Percentiles rank a stretch among this genome's conserved stretches.
Conservation (phyloP, 2,113 vertebrate genomes). For the Clinocottus analis region DNA sequence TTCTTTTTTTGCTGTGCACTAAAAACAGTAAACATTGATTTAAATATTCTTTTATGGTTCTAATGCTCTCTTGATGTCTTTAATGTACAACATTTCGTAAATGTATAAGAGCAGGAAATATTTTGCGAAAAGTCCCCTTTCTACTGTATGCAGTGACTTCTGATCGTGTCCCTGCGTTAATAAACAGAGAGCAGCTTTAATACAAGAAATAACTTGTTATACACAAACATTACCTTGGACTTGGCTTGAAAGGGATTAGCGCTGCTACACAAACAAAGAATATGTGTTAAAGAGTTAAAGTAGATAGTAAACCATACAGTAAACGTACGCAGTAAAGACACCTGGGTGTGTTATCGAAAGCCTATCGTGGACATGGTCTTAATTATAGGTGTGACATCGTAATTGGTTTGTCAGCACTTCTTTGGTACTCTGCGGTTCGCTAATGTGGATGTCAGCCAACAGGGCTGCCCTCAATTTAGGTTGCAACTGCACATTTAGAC, state of each 20-base stretch:
- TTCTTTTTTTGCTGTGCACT: neutral
- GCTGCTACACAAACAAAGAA: neutral
- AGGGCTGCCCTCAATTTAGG: neutral
- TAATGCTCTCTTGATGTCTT: neutral
- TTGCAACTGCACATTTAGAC: conserved; percentile 34
- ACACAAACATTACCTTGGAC: neutral
- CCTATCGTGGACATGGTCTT: neutral
- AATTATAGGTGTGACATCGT: too few species aligned
- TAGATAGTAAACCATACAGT: neutral
- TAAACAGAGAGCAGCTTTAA: conserved; percentile 70
- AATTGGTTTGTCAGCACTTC: neutral
- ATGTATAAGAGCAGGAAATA: neutral
- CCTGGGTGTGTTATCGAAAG: neutral
- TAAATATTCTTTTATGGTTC: neutral
- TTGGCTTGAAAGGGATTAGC: neutral
- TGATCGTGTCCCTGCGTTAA: neutral
- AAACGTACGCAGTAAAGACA: neutral
- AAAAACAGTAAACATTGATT: neutral
- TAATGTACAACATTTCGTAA: neutral
- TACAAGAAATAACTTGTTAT: neutral
- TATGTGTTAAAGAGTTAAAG: neutral
- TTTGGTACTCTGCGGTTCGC: conserved; percentile 13
- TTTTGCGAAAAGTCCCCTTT: neutral
- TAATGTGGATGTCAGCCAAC: neutral
- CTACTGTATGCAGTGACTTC: neutral